A percentile compares a stretch with the other conserved stretches of the same genome.
phyloP scores from a whole-genome alignment of 2,113 vertebrate species.

The Gallinago undulata region DNA sequence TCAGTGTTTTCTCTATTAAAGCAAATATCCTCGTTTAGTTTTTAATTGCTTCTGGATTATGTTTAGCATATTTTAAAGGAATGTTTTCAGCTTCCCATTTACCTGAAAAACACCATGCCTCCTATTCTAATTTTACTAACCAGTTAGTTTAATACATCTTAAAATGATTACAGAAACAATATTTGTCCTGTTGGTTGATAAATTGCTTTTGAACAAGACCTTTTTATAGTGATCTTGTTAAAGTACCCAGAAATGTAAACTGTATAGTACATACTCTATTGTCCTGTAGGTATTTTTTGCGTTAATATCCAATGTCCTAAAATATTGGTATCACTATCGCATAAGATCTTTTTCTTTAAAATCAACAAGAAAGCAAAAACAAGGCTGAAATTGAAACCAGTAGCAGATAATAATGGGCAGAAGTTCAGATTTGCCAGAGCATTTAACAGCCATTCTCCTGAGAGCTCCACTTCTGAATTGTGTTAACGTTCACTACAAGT shows the following conservation, averaged over 20 bases:
- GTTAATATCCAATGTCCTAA: background rate
- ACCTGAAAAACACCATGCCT: background rate
- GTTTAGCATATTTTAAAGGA: background rate
- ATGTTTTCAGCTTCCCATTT: background rate
- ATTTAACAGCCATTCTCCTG: background rate
- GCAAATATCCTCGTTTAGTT: background rate
- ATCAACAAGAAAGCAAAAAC: background rate
- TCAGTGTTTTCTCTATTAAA: background rate
- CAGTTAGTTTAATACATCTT: background rate
- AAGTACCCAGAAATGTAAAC: background rate
- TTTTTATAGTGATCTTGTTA: background rate
- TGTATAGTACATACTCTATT: background rate
- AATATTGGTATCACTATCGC: background rate
- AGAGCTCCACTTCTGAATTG: background rate
- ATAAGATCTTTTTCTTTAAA: background rate
- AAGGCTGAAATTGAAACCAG: background rate
- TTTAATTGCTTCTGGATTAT: background rate
- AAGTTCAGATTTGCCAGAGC: background rate
- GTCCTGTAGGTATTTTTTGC: background rate
- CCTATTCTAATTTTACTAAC: background rate
- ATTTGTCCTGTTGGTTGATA: background rate
- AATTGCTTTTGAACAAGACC: background rate
- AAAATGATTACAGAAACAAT: background rate
- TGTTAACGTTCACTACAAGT: background rate
- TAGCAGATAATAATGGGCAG: background rate